phyloP scores from a whole-genome alignment of 2,113 vertebrate genomes.

The Neodon shergylaensis region DNA sequence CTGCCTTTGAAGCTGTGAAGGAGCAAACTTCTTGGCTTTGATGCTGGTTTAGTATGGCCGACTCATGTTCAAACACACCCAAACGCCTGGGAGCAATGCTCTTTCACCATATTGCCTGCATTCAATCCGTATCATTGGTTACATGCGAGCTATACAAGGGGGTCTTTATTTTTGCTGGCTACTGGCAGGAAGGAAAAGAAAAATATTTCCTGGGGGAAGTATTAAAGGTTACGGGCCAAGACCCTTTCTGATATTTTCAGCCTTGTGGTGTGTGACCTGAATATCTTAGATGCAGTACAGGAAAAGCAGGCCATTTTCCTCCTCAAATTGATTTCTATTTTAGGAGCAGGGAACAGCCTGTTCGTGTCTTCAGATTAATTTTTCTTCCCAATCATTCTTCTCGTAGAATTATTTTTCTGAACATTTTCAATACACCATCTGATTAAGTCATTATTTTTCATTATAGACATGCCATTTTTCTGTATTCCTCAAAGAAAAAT shows the following conservation, averaged over 20 bases:
- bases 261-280: conserved; percentile 2
- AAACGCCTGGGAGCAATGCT: background rate
- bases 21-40: background rate
- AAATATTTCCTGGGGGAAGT: conserved; percentile 21
- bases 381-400: conserved; percentile 53
- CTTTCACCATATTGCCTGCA: background rate
- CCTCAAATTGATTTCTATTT: conserved; percentile 72
- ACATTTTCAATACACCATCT: conserved; percentile 26
- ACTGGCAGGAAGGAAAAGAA: background rate
- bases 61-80: background rate
- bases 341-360: conserved; percentile 38
- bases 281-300: conserved; percentile 57
- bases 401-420: conserved; percentile 53
- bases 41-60: background rate
- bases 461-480: background rate
- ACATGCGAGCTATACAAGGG: background rate
- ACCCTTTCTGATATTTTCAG: conserved; percentile 56
- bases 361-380: conserved; percentile 32
- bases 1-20: background rate
- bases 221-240: background rate
- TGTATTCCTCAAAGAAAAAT: conserved; percentile 51
- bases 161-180: background rate
- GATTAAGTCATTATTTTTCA: conserved; percentile 68
- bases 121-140: background rate
- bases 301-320: conserved; percentile 57